Evolutionary conservation across 2,797 vertebrate genomes (phyloP), one percentile per base, ranked within the genome.

Genomic region (Anguilla anguilla): DNA sequence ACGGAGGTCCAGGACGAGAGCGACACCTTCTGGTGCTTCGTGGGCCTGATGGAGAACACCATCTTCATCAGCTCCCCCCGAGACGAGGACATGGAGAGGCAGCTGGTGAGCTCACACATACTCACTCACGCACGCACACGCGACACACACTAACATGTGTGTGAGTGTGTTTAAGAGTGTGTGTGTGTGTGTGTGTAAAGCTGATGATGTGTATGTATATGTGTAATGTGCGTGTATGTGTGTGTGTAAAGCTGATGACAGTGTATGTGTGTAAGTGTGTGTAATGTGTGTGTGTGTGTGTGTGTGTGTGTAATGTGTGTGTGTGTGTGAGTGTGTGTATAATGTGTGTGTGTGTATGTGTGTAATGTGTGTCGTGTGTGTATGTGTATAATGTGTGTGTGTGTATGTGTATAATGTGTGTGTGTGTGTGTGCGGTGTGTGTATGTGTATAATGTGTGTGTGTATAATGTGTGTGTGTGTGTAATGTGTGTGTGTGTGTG

Each of bases 11-110:
- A 97, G 91, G 98, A 99, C 31, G 98, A 99, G 92, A 98, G 98
- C 0, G 98, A 99, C 94, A 99, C 98, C 49, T 99, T 99, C 95
- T 99, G 99, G 98, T 99, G 99, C 94, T 99, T 99, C 17, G 98
- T 99, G 15, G 98, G 99, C 53, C 89, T 99, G 94, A 99, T 99
- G 99, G 98, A 99, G 96, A 99, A 99, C 94, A 99, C 99, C 0
- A 99, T 99, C 95, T 99, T 99, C 91, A 95, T 99, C 95, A 99
- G 99, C 94, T 98, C 98, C 0, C 98, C 99, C 0, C 95, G 98
- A 17, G 99, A 99, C 0, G 98, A 99, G 89, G 98, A 99, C 94
- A 99, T 99, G 98, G 99, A 99, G 94, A 97, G 96, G 88, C 98
- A 99, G 94, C 96, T 99, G 97, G 99, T 99, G 95, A 96, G 97